These are phyloP conservation scores for Nibea albiflora DNA, from an alignment of 2,113 vertebrate genomes.

Conservation along the genomic window DNA sequence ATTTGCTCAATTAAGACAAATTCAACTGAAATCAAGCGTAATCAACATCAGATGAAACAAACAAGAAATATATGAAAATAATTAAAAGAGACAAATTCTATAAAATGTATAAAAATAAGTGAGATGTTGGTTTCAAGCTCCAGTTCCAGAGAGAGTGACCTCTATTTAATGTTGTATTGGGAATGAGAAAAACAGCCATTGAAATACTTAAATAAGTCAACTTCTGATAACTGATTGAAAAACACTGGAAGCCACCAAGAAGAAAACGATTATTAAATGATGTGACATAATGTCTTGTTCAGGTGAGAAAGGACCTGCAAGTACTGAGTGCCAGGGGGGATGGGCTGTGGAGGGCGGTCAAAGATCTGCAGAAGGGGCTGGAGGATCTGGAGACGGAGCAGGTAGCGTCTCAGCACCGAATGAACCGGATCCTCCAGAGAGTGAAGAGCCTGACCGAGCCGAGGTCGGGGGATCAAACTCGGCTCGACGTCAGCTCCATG, in stretches of 20 bases:
- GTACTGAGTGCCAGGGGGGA: conserved; percentile 50
- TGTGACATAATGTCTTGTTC: background rate
- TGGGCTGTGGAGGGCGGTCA: conserved; percentile 40
- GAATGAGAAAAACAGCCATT: background rate
- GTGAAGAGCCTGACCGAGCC: conserved; percentile 11
- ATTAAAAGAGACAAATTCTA: background rate
- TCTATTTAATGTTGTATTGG: background rate
- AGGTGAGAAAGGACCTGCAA: conserved; percentile 68
- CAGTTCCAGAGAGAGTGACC: background rate
- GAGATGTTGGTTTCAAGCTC: background rate
- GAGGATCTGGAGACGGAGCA: conserved; percentile 45
- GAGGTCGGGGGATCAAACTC: background rate
- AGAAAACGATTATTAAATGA: background rate
- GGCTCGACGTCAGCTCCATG: background rate
- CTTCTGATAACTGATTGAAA: background rate
- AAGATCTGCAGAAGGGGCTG: conserved; percentile 54
- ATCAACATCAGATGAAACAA: background rate
- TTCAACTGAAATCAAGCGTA: background rate
- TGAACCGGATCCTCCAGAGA: conserved; percentile 46
- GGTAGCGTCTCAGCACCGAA: conserved; percentile 16
- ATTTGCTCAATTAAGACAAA: background rate
- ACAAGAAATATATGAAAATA: background rate
- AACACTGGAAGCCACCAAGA: no score
- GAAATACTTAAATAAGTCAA: background rate
- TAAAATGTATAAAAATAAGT: background rate